Evolutionary conservation across 2,888 invertebrate genomes (phyloP).

Genomic region (Troides oblongomaculatus): DNA sequence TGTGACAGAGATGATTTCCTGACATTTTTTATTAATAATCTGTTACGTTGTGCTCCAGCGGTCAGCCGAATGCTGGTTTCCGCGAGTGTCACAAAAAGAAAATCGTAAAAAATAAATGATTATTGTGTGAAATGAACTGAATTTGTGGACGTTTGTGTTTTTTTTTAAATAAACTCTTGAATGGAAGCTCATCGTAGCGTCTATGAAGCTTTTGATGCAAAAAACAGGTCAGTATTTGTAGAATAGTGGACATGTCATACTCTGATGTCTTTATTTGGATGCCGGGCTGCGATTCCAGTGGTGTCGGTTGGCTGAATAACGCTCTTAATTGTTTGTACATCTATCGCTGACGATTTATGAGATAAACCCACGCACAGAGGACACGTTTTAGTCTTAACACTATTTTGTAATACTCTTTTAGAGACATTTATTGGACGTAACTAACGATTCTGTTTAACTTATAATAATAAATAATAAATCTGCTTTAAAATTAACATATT

Average conservation of each 20-base stretch:
- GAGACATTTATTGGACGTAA: not conserved
- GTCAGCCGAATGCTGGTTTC: slow-evolving; percentile 44
- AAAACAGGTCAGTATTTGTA: slow-evolving; percentile 61
- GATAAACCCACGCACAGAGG: slow-evolving; percentile 9
- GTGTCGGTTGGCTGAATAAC: slow-evolving; percentile 58
- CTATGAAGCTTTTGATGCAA: slow-evolving; percentile 44
- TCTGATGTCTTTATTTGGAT: slow-evolving; percentile 69
- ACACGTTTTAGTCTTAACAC: slow-evolving; percentile 3
- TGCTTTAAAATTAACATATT: too few species aligned
- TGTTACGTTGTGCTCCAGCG: slow-evolving; percentile 42
- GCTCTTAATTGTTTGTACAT: slow-evolving; percentile 34
- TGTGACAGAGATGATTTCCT: slow-evolving; percentile 17
- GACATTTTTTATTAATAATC: slow-evolving; percentile 34
- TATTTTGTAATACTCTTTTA: not conserved
- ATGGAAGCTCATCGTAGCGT: slow-evolving; percentile 50
- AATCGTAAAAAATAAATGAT: slow-evolving; percentile 61
- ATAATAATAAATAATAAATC: not conserved
- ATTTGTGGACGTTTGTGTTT: slow-evolving; percentile 54
- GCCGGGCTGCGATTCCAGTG: slow-evolving; percentile 55
- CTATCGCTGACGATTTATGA: slow-evolving; percentile 11
- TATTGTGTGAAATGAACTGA: slow-evolving; percentile 67
- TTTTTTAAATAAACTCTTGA: slow-evolving; percentile 55
- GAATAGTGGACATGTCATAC: slow-evolving; percentile 54
- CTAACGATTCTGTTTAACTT: not conserved
- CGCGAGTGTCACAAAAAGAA: slow-evolving; percentile 62